Evolutionary conservation across 2,113 vertebrate species (phyloP).

Genomic region (Panurus biarmicus): DNA sequence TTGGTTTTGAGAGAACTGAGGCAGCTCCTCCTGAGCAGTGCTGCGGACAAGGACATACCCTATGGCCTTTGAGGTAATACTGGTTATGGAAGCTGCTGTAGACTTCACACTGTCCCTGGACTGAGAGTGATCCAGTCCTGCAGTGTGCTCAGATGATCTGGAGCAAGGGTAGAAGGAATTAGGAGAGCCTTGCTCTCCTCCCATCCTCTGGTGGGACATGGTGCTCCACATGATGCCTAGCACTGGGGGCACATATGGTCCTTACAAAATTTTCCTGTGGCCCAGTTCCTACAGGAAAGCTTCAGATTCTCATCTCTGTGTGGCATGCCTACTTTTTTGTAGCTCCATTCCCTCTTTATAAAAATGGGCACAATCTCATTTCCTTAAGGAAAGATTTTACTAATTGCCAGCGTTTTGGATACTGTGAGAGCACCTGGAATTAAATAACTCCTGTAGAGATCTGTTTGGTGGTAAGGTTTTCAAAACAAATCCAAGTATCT

Average conservation of each 20-base stretch:
- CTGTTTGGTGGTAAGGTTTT: neutral
- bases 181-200: neutral
- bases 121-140: neutral
- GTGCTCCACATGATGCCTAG: fast-evolving
- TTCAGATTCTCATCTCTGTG: neutral
- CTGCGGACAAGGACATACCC: neutral
- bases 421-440: neutral
- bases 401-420: neutral
- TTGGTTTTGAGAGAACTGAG: neutral
- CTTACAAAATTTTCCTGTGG: neutral
- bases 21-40: neutral
- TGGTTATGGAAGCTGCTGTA: neutral
- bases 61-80: neutral
- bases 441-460: neutral
- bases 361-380: neutral
- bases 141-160: fast-evolving
- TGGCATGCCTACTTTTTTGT: neutral
- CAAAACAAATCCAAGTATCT: neutral
- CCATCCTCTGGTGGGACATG: fast-evolving
- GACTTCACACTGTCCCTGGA: neutral
- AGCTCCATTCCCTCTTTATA: neutral
- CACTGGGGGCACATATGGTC: fast-evolving
- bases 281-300: neutral
- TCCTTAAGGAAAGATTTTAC: neutral
- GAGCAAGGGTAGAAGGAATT: neutral